These are phyloP conservation scores for Microctenopoma steveboyesi DNA, from an alignment of 2,797 vertebrate species.

Conservation along the genomic window DNA sequence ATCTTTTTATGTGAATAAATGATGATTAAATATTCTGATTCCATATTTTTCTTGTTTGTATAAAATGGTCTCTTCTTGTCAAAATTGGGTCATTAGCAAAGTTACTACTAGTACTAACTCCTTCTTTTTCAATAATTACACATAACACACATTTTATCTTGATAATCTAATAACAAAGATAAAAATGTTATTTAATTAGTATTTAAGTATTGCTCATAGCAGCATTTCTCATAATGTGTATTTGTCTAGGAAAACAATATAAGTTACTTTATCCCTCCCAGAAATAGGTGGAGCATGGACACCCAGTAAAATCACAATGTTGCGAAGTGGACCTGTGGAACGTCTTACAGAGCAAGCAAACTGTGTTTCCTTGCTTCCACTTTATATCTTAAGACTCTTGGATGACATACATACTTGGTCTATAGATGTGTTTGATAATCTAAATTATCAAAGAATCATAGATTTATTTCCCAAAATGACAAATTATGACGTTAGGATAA, in stretches of 20 bases:
- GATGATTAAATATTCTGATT: background rate
- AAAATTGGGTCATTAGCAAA: background rate
- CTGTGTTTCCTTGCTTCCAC: background rate
- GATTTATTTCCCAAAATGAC: background rate
- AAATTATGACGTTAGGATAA: background rate
- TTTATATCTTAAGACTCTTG: background rate
- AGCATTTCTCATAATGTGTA: background rate
- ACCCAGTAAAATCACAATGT: background rate
- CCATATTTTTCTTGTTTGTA: background rate
- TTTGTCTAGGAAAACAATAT: background rate
- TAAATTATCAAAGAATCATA: background rate
- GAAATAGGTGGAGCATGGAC: background rate
- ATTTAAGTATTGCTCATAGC: too few relatives aligned
- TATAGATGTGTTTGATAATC: slow-evolving; percentile 1
- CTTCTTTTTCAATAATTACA: too few relatives aligned
- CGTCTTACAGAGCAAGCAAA: background rate
- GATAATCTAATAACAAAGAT: background rate
- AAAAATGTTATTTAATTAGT: background rate
- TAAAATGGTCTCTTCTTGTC: background rate
- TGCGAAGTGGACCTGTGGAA: background rate
- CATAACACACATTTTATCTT: too few relatives aligned
- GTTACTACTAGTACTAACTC: background rate
- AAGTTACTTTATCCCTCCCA: background rate
- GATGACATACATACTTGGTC: background rate
- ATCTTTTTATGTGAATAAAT: background rate